These are phyloP conservation scores for Campoletis sonorensis DNA, from an alignment of 1,140 invertebrate species.

Conservation along the genomic window DNA sequence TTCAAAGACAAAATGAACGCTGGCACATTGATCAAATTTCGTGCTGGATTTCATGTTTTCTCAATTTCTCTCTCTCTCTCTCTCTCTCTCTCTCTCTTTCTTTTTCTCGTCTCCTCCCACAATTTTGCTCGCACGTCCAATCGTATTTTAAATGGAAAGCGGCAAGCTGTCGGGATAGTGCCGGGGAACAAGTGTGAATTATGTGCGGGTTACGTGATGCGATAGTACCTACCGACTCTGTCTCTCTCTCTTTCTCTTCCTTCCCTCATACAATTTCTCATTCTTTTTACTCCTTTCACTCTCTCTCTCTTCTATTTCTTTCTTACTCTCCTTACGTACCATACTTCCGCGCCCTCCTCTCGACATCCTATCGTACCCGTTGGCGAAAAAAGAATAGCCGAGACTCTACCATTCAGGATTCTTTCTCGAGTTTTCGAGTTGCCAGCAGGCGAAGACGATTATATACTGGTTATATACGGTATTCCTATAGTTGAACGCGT, in stretches of 20 bases:
- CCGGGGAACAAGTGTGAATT: conserved; percentile 43
- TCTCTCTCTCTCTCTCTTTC: conserved; percentile 25
- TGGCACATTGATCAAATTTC: conserved; percentile 31
- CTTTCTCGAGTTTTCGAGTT: conserved; percentile 30
- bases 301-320: background rate
- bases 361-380: conserved; percentile 20
- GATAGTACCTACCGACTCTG: conserved; percentile 27
- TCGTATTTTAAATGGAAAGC: conserved; percentile 43
- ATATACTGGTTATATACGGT: conserved; percentile 6
- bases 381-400: conserved; percentile 7
- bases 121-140: conserved; percentile 22
- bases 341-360: background rate
- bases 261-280: background rate
- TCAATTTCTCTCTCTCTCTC: conserved; percentile 27
- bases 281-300: background rate
- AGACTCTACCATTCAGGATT: conserved; percentile 16
- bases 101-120: background rate
- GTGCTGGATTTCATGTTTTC: conserved; percentile 39
- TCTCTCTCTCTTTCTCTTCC: conserved; percentile 9
- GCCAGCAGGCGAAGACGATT: conserved; percentile 26
- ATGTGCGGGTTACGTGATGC: conserved; percentile 47
- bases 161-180: conserved; percentile 42
- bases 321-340: background rate
- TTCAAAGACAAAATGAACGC: conserved; percentile 34
- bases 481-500: conserved; percentile 22